Percentiles rank a stretch among this genome's conserved stretches.
Evolutionary conservation across 2,888 invertebrate species (phyloP).

Genomic region (Rhingia rostrata): DNA sequence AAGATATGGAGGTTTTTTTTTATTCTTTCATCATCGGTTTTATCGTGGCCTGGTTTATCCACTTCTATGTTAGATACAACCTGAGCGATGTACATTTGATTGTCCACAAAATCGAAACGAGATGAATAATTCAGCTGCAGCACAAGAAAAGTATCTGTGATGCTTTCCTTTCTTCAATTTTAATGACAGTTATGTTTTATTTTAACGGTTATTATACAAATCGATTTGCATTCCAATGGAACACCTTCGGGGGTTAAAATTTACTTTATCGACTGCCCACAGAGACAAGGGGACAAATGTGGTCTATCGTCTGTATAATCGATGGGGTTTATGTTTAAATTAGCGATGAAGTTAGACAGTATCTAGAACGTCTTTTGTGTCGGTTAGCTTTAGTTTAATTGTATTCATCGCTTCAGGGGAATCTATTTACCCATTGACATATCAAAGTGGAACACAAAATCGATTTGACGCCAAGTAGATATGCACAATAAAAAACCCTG

Average conservation of each 20-base stretch:
- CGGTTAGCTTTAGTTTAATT: constrained; percentile 17
- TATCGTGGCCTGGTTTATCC: constrained; percentile 26
- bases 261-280: background rate
- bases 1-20: constrained; percentile 40
- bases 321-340: constrained; percentile 13
- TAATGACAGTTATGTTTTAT: constrained; percentile 62
- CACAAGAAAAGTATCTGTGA: constrained; percentile 41
- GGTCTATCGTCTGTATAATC: background rate
- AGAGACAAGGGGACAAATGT: background rate
- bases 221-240: constrained; percentile 56
- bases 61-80: background rate
- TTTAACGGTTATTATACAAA: constrained; percentile 50
- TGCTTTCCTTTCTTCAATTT: constrained; percentile 44
- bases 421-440: constrained; percentile 1
- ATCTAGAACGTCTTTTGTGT: constrained; percentile 1
- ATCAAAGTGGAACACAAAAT: constrained; percentile 37
- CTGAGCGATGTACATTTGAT: background rate
- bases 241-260: constrained; percentile 24
- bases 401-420: constrained; percentile 18
- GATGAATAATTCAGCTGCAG: constrained; percentile 48
- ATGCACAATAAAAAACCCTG: constrained; percentile 10
- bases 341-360: constrained; percentile 30
- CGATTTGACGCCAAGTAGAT: constrained; percentile 27
- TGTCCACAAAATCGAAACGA: constrained; percentile 25
- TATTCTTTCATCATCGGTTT: constrained; percentile 23